These are phyloP conservation scores for Ranitomeya variabilis DNA, from an alignment of 2,113 vertebrate genomes.

Conservation along the genomic window DNA sequence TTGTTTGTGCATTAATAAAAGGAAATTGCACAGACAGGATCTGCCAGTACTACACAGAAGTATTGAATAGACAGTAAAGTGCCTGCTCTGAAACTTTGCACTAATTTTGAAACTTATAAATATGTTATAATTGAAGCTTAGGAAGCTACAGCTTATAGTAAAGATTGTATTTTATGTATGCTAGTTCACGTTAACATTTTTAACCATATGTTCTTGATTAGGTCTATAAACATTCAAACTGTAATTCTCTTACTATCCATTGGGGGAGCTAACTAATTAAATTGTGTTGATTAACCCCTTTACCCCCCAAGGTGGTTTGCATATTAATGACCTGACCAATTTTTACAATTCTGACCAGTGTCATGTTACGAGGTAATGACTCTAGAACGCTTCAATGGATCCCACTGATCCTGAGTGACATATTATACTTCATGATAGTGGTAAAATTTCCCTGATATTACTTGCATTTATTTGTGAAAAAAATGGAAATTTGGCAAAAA, in stretches of 20 bases:
- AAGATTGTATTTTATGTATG: not conserved
- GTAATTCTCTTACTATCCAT: not conserved
- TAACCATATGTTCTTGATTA: not conserved
- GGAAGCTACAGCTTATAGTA: not conserved
- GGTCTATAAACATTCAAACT: not conserved
- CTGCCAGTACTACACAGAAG: conserved; percentile 58
- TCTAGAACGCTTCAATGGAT: no score
- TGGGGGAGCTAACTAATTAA: not conserved
- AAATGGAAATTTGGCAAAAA: no score
- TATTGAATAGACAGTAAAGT: conserved; percentile 59
- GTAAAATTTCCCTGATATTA: no score
- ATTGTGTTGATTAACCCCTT: not conserved
- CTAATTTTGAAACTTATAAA: conserved; percentile 58
- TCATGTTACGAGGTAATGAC: no score
- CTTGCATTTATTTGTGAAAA: no score
- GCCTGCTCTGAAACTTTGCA: conserved; percentile 52
- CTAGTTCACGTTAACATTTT: not conserved
- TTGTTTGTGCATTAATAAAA: conserved; percentile 72
- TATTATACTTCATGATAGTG: no score
- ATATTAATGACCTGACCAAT: no score
- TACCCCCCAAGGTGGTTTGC: no score
- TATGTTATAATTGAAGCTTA: conserved; percentile 47
- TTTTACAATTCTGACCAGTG: no score
- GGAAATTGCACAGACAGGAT: conserved; percentile 67
- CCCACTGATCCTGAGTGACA: no score